Percentiles rank a stretch among this genome's conserved stretches.
These are phyloP conservation scores for Podargus strigoides DNA, from an alignment of 2,797 vertebrate species.

Conservation along the genomic window DNA sequence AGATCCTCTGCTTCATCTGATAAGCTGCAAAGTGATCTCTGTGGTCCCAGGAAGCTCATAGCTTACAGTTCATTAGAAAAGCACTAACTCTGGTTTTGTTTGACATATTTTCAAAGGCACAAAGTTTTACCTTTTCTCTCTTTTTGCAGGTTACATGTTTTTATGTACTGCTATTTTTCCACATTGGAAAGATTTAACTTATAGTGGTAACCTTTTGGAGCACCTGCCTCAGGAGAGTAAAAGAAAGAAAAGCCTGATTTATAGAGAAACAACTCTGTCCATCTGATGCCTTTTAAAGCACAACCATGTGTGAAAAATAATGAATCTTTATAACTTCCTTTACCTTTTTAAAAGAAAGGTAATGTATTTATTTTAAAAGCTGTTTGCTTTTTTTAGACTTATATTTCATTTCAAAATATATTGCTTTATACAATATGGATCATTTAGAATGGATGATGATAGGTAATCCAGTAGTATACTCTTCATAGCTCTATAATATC, in stretches of 20 bases:
- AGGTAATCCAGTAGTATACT: neutral
- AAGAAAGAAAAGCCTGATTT: constrained; percentile 45
- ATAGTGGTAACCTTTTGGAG: neutral
- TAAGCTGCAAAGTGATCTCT: neutral
- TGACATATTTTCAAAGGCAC: neutral
- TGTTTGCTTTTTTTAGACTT: neutral
- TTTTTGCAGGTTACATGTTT: neutral
- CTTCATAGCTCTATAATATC: neutral
- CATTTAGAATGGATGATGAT: neutral
- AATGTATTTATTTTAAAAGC: constrained; percentile 4
- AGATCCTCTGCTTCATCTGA: neutral
- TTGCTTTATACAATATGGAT: neutral
- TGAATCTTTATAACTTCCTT: constrained; percentile 35
- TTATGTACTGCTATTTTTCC: neutral
- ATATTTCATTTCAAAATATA: constrained; percentile 16
- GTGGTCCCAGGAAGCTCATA: neutral
- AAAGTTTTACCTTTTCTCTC: neutral
- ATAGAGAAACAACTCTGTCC: constrained; percentile 36
- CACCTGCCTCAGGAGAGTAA: neutral
- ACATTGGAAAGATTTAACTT: neutral
- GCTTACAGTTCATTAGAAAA: neutral
- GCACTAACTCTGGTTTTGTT: neutral
- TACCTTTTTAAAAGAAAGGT: neutral
- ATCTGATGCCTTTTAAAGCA: constrained; percentile 54
- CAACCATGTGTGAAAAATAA: constrained; percentile 55